Conservation (phyloP, 2,888 invertebrate genomes). For the Apoda limacodes region DNA sequence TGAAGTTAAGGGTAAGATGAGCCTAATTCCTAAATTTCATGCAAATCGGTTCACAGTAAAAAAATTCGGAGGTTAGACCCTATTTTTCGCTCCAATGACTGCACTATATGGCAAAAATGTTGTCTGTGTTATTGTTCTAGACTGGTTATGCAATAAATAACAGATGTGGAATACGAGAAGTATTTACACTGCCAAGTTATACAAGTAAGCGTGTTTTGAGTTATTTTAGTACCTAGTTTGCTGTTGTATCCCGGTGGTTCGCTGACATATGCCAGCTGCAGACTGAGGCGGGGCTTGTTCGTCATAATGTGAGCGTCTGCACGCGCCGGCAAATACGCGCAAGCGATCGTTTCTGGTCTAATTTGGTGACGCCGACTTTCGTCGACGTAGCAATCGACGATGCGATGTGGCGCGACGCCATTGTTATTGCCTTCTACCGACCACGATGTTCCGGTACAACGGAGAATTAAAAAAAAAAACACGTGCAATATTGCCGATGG, state of each 20-base stretch:
- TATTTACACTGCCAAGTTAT: slow-evolving; percentile 18
- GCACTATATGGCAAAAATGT: too few relatives aligned
- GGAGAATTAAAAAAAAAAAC: slow-evolving; percentile 24
- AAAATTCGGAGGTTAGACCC: too few relatives aligned
- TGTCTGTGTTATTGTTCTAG: too few relatives aligned
- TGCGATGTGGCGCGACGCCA: slow-evolving; percentile 27
- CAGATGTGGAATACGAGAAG: slow-evolving; percentile 3
- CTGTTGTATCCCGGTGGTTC: slow-evolving; percentile 34
- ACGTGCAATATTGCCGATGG: slow-evolving; percentile 28
- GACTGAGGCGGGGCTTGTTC: slow-evolving; percentile 46
- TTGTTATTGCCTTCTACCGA: slow-evolving; percentile 33
- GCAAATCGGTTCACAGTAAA: too few relatives aligned
- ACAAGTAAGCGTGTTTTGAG: too few relatives aligned
- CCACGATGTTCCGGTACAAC: too few relatives aligned
- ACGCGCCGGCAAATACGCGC: slow-evolving; percentile 39
- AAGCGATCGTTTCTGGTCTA: slow-evolving; percentile 37
- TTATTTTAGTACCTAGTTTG: slow-evolving; percentile 32
- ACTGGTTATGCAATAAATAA: too few relatives aligned
- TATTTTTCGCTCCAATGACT: too few relatives aligned
- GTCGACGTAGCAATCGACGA: slow-evolving; percentile 17
- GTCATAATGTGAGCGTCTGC: too few relatives aligned
- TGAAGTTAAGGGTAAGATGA: too few relatives aligned
- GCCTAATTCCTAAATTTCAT: too few relatives aligned
- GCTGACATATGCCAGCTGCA: slow-evolving; percentile 28
- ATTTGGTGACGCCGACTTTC: slow-evolving; percentile 56